Base-by-base conservation (phyloP, 2,797 vertebrate genomes). In the Vespertilio murinus region DNA sequence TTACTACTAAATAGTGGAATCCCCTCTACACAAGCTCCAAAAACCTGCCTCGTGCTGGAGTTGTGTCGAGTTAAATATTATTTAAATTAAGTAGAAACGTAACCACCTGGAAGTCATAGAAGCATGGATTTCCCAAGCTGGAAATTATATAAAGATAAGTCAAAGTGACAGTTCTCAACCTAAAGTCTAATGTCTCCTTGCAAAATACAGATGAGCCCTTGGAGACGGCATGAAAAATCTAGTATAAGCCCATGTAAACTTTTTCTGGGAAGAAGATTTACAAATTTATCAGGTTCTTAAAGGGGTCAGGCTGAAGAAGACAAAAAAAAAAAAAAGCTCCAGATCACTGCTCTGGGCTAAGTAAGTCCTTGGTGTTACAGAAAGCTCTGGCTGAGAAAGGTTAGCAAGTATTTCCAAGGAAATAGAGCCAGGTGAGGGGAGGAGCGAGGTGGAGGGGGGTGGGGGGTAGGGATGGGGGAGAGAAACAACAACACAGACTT, bases 311-410 rank as follows among this genome's bases (percentile, higher is more conserved):
- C 75, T 61, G 61, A 61, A 94, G n/a, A n/a, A n/a, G n/a, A n/a
- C n/a, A 88, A 56, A 90, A 90, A 87, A 42, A 89, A 56, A 90
- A 90, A 84, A 42, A 52, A 42, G 28, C 77, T 52, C 69, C 3
- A 87, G 80, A 92, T 74, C 61, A 33, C 61, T 49, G 25, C 54
- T 78, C 52, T 71, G 28, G 64, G 35, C 42, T 87, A 56, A 77
- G 45, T 35, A 49, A 73, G 45, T 40, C 61, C 56, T 79, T 88
- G 75, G 59, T 71, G 16, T 56, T 47, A 52, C 30, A 70, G 61
- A 78, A 33, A 83, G 49, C 56, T 64, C 64, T 71, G 33, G 74
- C 73, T 79, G 56, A 22, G 69, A 70, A 85, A 84, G 70, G 45
- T 80, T 42, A 61, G 78, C 11, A 16, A 22, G 30, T 40, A 5